Percentiles rank a stretch among this genome's conserved stretches.
These are phyloP conservation scores for Epinotia demarniana DNA, from an alignment of 2,888 invertebrate genomes.

Conservation along the genomic window DNA sequence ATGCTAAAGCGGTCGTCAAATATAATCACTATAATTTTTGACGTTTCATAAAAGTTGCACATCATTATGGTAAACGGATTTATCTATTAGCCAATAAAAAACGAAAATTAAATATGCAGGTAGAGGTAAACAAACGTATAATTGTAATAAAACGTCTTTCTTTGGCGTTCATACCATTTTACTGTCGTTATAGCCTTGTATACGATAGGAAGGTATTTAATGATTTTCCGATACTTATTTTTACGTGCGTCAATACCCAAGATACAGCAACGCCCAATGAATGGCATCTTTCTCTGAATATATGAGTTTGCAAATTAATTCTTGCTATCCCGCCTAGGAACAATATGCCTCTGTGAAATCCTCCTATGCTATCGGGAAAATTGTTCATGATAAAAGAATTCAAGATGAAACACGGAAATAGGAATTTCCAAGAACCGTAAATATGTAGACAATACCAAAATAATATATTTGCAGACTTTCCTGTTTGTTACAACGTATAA, in stretches of 20 bases:
- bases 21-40: no score
- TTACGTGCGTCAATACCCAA: neutral
- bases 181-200: no score
- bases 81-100: no score
- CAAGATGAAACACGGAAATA: conserved; percentile 1
- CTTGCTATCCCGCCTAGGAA: neutral
- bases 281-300: conserved; percentile 8
- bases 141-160: no score
- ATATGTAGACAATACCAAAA: neutral
- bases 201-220: neutral
- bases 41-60: no score
- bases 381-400: conserved; percentile 7
- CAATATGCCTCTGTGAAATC: conserved; percentile 1
- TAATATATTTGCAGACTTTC: conserved; percentile 9
- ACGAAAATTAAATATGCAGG: no score
- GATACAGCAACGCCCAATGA: neutral
- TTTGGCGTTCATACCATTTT: no score
- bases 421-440: conserved; percentile 10
- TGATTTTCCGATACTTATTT: no score
- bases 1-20: no score
- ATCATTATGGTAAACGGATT: no score
- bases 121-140: no score
- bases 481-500: conserved; percentile 7
- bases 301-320: conserved; percentile 2
- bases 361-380: conserved; percentile 4